Base-by-base conservation (phyloP, 2,888 invertebrate genomes). In the Drosophila seclusa region DNA sequence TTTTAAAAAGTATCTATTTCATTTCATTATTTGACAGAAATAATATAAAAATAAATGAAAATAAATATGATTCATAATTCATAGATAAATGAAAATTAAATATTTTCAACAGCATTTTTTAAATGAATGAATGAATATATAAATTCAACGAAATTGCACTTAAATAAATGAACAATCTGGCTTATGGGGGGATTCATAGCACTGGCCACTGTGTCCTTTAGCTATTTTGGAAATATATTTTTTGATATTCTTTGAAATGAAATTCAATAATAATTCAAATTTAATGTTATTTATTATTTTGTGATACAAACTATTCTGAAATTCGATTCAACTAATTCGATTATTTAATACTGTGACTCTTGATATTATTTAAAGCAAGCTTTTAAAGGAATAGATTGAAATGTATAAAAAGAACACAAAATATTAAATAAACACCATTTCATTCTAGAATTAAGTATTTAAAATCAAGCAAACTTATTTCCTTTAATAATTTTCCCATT, bases 181-280 rank as follows among this genome's bases (percentile, higher is more conserved):
- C 3, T 21, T 42, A n/a, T 0, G 1, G 1, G n/a, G 5, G 42
- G 2, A 38, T 1, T 18, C 8, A 18, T 18, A 38, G 0, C n/a
- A 40, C 24, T n/a, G n/a, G 5, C 5, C n/a, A n/a, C 0, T 36
- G 32, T 4, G 32, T 32, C 32, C 32, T 32, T 32, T 11, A 32
- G 10, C 32, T 32, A 32, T 8, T n/a, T 38, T 8, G 4, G 0
- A 40, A 40, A n/a, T n/a, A 5, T 11, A 11, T n/a, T n/a, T 2
- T 4, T 4, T 40, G 2, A 0, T 2, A 36, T 18, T 40, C 4
- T 40, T 10, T 2, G n/a, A 5, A 40, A 40, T 40, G 0, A 5
- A 11, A 11, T 5, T 5, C 0, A 42, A 42, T 21, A n/a, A 5
- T 11, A 5, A 5, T 42, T 2, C 5, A 11, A 42, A 6, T 2